Evolutionary conservation across 2,113 vertebrate species (phyloP), one percentile per base, ranked within the genome.

Genomic region (Cercocebus atys): DNA sequence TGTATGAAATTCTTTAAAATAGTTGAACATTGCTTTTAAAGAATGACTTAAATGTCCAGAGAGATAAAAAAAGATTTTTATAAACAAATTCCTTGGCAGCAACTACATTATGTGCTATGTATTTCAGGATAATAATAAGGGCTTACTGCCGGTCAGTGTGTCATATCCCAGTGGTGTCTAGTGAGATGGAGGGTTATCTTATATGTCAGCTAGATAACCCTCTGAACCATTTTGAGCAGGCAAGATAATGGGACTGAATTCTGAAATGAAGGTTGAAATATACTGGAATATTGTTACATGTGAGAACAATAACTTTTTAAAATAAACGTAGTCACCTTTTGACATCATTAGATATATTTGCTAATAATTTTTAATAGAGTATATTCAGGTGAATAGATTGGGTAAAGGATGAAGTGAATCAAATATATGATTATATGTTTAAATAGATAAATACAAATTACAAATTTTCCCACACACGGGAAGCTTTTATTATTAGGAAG

Each of bases 121-220:
- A 97, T 99, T 98, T 98, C 98, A 98, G 97, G 97, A 98, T 98
- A 98, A 98, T 99, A 98, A 98, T 97, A 97, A 97, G 97, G 97
- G 98, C 97, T 99, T 98, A 98, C 96, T 59, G 89, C 91, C 96
- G 98, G 98, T 99, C 99, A 98, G 94, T 92, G 81, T 98, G 99
- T 98, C 98, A 97, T 98, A 98, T 98, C 99, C 99, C 98, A 98
- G 97, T 87, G 98, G 98, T 98, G 96, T 98, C 98, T 98, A 47
- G 72, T 97, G 97, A 98, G 98, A 98, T 97, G 97, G 97, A 98
- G 97, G 98, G 98, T 98, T 99, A 98, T 98, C 98, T 97, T 88
- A 73, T 75, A 80, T 98, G 98, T 99, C 98, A 98, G 98, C 97
- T 88, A 98, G 98, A 98, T 98, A 98, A 98, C 98, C 97, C 97